These are phyloP conservation scores for Lasius platythorax DNA, from an alignment of 2,888 invertebrate genomes.

Conservation along the genomic window DNA sequence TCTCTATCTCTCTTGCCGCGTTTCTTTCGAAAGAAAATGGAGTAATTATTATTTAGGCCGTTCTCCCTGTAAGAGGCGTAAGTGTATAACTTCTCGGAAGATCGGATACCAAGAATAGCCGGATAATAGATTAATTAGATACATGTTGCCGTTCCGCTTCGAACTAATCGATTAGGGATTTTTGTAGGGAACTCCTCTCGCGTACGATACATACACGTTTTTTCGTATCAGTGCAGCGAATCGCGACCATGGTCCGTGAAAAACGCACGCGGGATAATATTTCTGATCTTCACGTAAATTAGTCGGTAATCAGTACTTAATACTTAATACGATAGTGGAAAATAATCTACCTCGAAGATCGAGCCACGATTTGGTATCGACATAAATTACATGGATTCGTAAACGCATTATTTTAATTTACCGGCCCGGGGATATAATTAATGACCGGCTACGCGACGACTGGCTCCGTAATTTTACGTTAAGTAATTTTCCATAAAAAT, in stretches of 20 bases:
- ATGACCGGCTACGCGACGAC: constrained; percentile 40
- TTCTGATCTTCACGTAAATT: constrained; percentile 62
- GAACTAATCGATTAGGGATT: constrained; percentile 73
- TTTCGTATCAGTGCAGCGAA: constrained; percentile 56
- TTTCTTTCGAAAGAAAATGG: constrained; percentile 59
- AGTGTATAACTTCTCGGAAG: constrained; percentile 60
- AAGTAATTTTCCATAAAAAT: constrained; percentile 25
- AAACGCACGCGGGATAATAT: constrained; percentile 60
- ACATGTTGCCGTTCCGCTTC: constrained; percentile 65
- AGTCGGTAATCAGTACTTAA: constrained; percentile 61
- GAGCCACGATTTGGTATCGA: constrained; percentile 33
- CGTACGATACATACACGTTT: constrained; percentile 34
- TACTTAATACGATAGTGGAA: constrained; percentile 55
- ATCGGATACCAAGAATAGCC: constrained; percentile 57
- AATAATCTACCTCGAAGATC: constrained; percentile 59
- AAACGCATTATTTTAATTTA: constrained; percentile 45
- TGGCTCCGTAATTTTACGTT: constrained; percentile 32
- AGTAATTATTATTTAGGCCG: constrained; percentile 68
- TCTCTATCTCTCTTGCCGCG: not conserved
- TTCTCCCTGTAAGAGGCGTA: constrained; percentile 27
- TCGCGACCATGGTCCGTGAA: constrained; percentile 51
- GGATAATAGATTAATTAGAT: constrained; percentile 74
- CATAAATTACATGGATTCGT: constrained; percentile 50
- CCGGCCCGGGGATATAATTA: constrained; percentile 28
- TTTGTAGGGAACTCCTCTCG: constrained; percentile 55